Base-by-base conservation (phyloP, 37 sponge, comb jelly and placozoan genomes). In the Agelas oroides region DNA sequence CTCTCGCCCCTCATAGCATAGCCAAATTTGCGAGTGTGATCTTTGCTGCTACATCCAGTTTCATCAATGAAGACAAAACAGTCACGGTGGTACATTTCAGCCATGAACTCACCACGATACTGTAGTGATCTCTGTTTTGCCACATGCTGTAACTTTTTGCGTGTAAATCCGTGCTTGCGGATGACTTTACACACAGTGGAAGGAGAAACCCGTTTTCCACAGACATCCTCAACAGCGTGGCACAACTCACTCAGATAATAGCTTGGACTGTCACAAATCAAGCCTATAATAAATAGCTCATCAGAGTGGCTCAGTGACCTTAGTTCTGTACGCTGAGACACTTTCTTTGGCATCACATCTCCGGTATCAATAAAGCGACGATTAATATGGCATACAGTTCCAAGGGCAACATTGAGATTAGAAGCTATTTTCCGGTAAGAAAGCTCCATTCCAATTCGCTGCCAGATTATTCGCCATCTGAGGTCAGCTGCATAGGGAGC, bases 1-100 rank as follows among this genome's bases (percentile, higher is more conserved):
- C 52, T n/a, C 38, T 74, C 27, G 18, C 84, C 84, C 33, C 65
- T 20, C 16, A 83, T 20, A 62, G 84, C 63, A 73, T 83, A 82
- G 1, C 82, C 82, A 30, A 53, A 46, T 32, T 70, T 82, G 19
- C 82, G 59, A 52, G 39, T 71, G 46, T 70, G 53, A 53, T 85
- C 69, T 77, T 59, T 62, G 31, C 59, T 33, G 62, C 78, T 67
- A 75, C 46, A 65, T 16, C 74, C 74, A 73, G 74, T 73, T 46
- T 73, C 74, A 73, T 73, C 74, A 53, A 73, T 46, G 14, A 73
- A 73, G 54, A 73, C 74, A 73, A 73, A 73, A 21, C 14, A 46
- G 14, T 73, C 74, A 52, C 27, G 54, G 30, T 46, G 11, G 54
- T 52, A 73, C 74, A 73, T 52, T 73, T 73, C 54, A 52, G 74